Evolutionary conservation across 2,888 invertebrate genomes (phyloP), one percentile per base, ranked within the genome.

Genomic region (Stegophylla sp.): DNA sequence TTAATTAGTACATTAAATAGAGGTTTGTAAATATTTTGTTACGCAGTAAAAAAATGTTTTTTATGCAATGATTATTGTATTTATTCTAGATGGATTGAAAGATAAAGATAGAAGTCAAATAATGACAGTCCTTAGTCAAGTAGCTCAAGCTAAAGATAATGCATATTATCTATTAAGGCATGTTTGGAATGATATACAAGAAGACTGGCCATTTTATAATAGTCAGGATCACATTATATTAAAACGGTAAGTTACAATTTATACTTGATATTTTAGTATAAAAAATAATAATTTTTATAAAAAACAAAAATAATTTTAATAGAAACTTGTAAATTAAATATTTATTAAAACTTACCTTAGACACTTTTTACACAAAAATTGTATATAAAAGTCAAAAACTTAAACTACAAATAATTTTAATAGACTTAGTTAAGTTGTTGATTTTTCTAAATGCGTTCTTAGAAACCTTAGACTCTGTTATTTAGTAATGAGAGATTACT

Each of bases 161-260:
- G 92, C 92, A 86, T 97, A 93, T 89, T 92, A 94, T 86, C 90
- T 97, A 87, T 92, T 92, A 85, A 92, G 94, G 86, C 92, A 93
- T 86, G 90, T 94, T 85, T 97, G 96, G 95, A 94, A 93, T 86
- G 97, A 97, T 86, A 95, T 96, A 84, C 93, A 94, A 85, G 94
- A 94, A 86, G 94, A 94, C 86, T 97, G 97, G 97, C 94, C 95
- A 83, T 96, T 93, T 89, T 97, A 96, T 86, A 91, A 93, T 26
- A 96, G 96, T 85, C 93, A 94, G 86, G 97, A 97, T 51, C 79
- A 63, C 23, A 79, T 79, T 12, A 20, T 93, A 87, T 90, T 97
- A 86, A 96, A 95, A 89, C 91, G 94, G 93, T 79, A 63, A 77
- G 7, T 74, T 23, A 12, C n/a, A 43, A 45, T 67, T 5, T 67